These are phyloP conservation scores for Mercenaria mercenaria DNA, from an alignment of 1,140 invertebrate genomes.

Conservation along the genomic window DNA sequence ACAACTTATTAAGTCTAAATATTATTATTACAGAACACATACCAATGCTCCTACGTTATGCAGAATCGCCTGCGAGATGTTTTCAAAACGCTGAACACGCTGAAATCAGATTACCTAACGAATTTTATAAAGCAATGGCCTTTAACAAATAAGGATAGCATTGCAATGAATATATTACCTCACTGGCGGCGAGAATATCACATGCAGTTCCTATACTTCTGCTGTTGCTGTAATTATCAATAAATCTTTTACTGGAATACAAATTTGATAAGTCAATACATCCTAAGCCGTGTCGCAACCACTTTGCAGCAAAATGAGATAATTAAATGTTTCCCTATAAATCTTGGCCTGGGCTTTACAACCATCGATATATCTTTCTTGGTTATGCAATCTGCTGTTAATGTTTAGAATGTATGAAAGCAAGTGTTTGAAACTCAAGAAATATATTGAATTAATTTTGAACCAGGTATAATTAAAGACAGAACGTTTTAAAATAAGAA, in stretches of 20 bases:
- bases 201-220: background rate
- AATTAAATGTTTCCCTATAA: background rate
- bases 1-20: no score
- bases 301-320: background rate
- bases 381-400: background rate
- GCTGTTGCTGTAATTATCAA: background rate
- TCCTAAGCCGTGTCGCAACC: background rate
- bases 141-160: background rate
- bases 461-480: no score
- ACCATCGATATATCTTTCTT: background rate
- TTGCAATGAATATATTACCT: background rate
- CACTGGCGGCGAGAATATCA: background rate
- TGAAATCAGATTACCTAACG: no score
- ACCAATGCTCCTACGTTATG: no score
- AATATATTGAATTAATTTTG: no score
- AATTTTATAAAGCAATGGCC: no score
- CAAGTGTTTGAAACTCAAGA: background rate
- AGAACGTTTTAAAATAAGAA: no score
- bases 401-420: background rate
- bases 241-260: background rate
- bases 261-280: background rate
- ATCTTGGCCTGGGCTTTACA: background rate
- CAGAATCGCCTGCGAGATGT: no score
- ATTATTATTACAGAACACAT: no score
- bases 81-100: no score